phyloP scores from a whole-genome alignment of 2,888 invertebrate genomes.

The Pseudococcus viburni region DNA sequence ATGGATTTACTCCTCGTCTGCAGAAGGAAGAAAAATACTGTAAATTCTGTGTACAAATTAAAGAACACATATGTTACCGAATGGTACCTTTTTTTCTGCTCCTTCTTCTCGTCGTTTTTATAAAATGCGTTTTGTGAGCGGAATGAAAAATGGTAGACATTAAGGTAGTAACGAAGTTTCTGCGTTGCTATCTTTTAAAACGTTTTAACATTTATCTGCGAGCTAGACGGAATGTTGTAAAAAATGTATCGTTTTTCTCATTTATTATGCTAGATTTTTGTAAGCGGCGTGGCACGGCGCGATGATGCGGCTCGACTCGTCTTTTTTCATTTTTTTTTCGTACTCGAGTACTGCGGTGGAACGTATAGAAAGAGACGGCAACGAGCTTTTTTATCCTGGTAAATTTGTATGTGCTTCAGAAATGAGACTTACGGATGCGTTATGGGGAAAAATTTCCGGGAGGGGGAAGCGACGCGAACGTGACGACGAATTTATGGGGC shows the following conservation, averaged over 20 bases:
- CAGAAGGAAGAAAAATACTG: background rate
- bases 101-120: too few relatives aligned
- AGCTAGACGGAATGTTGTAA: slow-evolving; percentile 41
- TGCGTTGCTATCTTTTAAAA: slow-evolving; percentile 45
- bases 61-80: slow-evolving; percentile 28
- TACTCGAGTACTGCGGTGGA: background rate
- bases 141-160: slow-evolving; percentile 45
- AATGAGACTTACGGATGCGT: slow-evolving; percentile 27
- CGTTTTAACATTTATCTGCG: slow-evolving; percentile 41
- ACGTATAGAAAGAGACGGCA: background rate
- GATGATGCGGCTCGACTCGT: background rate
- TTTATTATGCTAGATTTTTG: slow-evolving; percentile 46
- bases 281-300: background rate
- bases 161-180: slow-evolving; percentile 44
- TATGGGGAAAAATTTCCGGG: background rate
- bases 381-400: slow-evolving; percentile 13
- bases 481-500: background rate
- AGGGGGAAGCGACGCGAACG: background rate
- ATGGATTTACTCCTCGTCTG: background rate
- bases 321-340: background rate
- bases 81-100: slow-evolving; percentile 21
- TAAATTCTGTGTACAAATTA: slow-evolving; percentile 7
- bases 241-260: slow-evolving; percentile 45
- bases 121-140: slow-evolving; percentile 20
- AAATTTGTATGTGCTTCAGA: slow-evolving; percentile 33